Evolutionary conservation across 2,797 vertebrate genomes (phyloP).

Genomic region (Ciconia nigra): DNA sequence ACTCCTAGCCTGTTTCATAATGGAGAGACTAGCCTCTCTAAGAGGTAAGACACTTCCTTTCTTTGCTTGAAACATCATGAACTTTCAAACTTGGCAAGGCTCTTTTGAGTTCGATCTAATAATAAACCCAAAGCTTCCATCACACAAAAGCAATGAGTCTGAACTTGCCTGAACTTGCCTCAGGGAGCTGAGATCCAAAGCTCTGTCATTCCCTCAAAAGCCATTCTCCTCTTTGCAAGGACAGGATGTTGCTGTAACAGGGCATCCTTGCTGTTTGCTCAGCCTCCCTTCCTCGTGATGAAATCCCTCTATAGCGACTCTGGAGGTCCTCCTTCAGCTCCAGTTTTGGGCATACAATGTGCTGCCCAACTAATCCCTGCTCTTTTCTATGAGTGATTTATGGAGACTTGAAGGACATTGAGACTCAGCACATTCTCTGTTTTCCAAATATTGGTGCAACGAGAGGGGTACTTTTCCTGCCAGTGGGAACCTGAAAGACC

Average conservation of each 20-base stretch:
- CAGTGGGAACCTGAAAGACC: slow-evolving; percentile 55
- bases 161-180: slow-evolving; percentile 66
- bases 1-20: not conserved
- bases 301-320: slow-evolving; percentile 53
- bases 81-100: slow-evolving; percentile 62
- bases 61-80: slow-evolving; percentile 43
- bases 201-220: slow-evolving; percentile 64
- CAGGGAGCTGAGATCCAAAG: slow-evolving; percentile 41
- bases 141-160: slow-evolving; percentile 33
- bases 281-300: slow-evolving; percentile 38
- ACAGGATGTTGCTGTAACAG: slow-evolving; percentile 60
- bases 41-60: slow-evolving; percentile 47
- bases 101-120: slow-evolving; percentile 42
- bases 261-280: slow-evolving; percentile 54
- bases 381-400: slow-evolving; percentile 68
- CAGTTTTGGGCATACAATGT: not conserved
- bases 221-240: slow-evolving; percentile 45
- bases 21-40: not conserved
- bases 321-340: slow-evolving; percentile 55
- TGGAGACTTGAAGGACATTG: not conserved
- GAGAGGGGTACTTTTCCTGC: slow-evolving; percentile 6
- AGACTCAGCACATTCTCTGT: slow-evolving; percentile 35
- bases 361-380: not conserved
- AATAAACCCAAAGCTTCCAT: slow-evolving; percentile 53
- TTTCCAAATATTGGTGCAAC: slow-evolving; percentile 10